Conservation (phyloP, 2,888 invertebrate species). For the Scaptomyza caliginosa region DNA sequence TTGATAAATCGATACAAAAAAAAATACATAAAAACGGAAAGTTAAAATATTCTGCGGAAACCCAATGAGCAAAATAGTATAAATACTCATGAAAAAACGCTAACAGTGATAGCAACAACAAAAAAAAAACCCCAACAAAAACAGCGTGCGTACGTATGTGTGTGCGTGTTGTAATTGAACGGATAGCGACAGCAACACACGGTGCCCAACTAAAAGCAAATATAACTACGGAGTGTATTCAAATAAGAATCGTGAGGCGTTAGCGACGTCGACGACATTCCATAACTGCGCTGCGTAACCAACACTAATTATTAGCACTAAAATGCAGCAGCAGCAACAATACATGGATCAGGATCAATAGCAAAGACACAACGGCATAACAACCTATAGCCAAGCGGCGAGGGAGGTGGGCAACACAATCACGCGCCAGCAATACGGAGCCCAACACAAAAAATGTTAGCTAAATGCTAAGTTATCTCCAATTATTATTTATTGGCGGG, state of each 20-base stretch:
- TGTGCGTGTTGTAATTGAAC: constrained; percentile 57
- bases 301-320: constrained; percentile 39
- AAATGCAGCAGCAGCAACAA: constrained; percentile 34
- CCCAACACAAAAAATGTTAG: constrained; percentile 63
- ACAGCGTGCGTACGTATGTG: constrained; percentile 35
- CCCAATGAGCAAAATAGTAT: constrained; percentile 49
- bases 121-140: constrained; percentile 50
- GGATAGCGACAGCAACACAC: constrained; percentile 46
- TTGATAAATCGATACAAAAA: constrained; percentile 28
- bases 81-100: constrained; percentile 68
- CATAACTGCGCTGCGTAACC: constrained; percentile 66
- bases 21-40: constrained; percentile 32
- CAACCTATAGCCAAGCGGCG: constrained; percentile 1
- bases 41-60: constrained; percentile 28
- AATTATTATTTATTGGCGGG: constrained; percentile 72
- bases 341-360: constrained; percentile 57
- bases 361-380: constrained; percentile 11
- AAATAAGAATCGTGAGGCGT: constrained; percentile 52
- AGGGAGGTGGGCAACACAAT: constrained; percentile 41
- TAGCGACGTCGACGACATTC: constrained; percentile 65
- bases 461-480: constrained; percentile 74
- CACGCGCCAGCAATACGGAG: constrained; percentile 73
- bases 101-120: constrained; percentile 57
- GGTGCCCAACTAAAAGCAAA: constrained; percentile 24
- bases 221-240: constrained; percentile 35